Percentiles rank a stretch among this genome's conserved stretches.
phyloP scores from a whole-genome alignment of 2,113 vertebrate species.

The Hyla sarda region DNA sequence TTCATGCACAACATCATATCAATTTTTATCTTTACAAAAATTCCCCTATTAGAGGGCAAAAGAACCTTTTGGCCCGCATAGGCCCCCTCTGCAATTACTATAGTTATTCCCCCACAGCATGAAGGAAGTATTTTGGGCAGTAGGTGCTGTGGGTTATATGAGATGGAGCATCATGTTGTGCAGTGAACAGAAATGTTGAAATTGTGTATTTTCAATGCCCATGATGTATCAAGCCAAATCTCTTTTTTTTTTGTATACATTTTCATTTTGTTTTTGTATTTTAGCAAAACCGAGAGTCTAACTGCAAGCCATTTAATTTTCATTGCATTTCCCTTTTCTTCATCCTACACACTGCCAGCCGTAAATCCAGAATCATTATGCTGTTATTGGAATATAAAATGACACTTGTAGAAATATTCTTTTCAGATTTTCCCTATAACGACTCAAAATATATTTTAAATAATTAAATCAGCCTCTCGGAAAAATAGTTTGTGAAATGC shows the following conservation, averaged over 20 bases:
- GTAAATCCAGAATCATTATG: constrained; percentile 21
- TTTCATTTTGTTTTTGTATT: background rate
- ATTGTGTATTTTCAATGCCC: background rate
- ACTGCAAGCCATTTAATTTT: background rate
- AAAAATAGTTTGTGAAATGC: constrained; percentile 44
- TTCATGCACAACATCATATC: too few species aligned
- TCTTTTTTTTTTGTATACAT: background rate
- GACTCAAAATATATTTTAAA: constrained; percentile 14
- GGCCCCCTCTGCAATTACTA: too few species aligned
- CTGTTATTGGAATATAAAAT: constrained; percentile 2
- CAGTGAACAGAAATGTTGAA: background rate
- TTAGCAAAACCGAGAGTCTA: background rate
- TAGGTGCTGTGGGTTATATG: background rate
- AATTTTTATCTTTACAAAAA: too few species aligned
- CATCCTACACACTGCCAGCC: background rate
- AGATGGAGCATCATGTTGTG: too few species aligned
- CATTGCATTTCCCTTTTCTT: background rate
- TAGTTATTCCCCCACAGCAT: background rate
- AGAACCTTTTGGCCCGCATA: too few species aligned
- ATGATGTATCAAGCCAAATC: background rate
- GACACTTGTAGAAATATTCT: background rate
- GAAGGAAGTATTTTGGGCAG: too few species aligned
- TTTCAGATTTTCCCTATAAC: background rate
- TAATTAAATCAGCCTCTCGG: constrained; percentile 37
- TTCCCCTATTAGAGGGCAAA: too few species aligned